phyloP scores from a whole-genome alignment of 2,888 invertebrate genomes.

The Amorpha juglandis region DNA sequence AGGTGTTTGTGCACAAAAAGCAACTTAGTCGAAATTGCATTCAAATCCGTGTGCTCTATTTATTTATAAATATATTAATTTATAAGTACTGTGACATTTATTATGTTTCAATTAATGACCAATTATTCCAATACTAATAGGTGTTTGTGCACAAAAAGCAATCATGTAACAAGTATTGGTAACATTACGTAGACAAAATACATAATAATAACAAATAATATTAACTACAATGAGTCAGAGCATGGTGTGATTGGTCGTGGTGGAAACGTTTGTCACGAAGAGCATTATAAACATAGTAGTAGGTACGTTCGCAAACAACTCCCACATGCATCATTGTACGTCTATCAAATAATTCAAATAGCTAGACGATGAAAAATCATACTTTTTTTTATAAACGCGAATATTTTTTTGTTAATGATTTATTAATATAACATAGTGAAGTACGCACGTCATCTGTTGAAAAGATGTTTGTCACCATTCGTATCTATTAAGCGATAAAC shows the following conservation, averaged over 20 bases:
- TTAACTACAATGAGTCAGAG: conserved; percentile 58
- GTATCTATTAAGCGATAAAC: background rate
- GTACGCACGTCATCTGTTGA: background rate
- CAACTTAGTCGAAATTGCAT: conserved; percentile 3
- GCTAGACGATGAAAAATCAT: conserved; percentile 2
- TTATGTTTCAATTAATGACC: conserved; percentile 10
- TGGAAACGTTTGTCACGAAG: conserved; percentile 70
- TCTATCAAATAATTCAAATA: conserved; percentile 35
- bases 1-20: conserved; percentile 27
- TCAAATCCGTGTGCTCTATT: conserved; percentile 15
- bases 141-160: background rate
- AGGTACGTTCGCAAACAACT: conserved; percentile 30
- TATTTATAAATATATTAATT: too few species aligned
- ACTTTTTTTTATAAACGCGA: background rate
- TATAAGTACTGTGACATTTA: conserved; percentile 11
- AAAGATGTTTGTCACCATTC: conserved; percentile 2
- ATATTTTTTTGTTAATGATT: conserved; percentile 8
- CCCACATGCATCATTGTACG: conserved; percentile 41
- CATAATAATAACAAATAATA: conserved; percentile 56
- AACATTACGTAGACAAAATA: conserved; percentile 53
- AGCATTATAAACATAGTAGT: conserved; percentile 34
- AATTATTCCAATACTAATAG: conserved; percentile 36
- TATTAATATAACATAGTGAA: background rate
- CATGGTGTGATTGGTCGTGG: conserved; percentile 62
- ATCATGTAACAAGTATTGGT: conserved; percentile 40